Evolutionary conservation across 2,888 invertebrate genomes (phyloP), one percentile per base, ranked within the genome.

Genomic region (Eupsilia transversa): DNA sequence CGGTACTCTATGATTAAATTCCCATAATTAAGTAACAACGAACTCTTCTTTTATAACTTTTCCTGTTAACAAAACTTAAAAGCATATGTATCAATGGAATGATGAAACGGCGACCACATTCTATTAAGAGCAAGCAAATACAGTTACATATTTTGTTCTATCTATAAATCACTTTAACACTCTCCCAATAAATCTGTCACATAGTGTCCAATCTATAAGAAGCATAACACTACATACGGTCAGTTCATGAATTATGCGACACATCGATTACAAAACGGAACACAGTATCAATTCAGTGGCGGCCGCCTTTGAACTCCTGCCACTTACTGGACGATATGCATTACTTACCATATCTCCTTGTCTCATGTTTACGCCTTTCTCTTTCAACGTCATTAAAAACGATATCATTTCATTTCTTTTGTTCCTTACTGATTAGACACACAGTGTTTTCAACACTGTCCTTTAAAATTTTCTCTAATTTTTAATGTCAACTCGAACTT

Each of bases 181-280:
- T 54, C 27, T 43, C 27, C 3, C 41, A 67, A 73, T 70, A 84
- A 61, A 82, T 68, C 60, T 70, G 56, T 74, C 35, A 68, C 14
- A n/a, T 30, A 17, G 27, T 73, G 86, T 73, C 86, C 77, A 74
- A 79, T 93, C 91, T 92, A 88, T 75, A 87, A 90, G 89, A 87
- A 76, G 74, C 72, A 63, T 83, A 89, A 72, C 67, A 77, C 92
- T 89, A 83, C 72, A 79, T 86, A 71, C 78, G 85, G 83, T 87
- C 88, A 89, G 86, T 83, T 89, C 90, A 91, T 93, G 92, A 94
- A 90, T 93, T 91, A 93, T 93, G 90, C 91, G 92, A 92, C 91
- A 93, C 93, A 92, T 93, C 91, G 91, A 91, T 93, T 93, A 93
- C 92, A 93, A 94, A 94, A 94, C 91, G 92, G 90, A 93, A 93